Evolutionary conservation across 1,140 invertebrate species (phyloP).

Genomic region (Carcinoscorpius rotundicauda): DNA sequence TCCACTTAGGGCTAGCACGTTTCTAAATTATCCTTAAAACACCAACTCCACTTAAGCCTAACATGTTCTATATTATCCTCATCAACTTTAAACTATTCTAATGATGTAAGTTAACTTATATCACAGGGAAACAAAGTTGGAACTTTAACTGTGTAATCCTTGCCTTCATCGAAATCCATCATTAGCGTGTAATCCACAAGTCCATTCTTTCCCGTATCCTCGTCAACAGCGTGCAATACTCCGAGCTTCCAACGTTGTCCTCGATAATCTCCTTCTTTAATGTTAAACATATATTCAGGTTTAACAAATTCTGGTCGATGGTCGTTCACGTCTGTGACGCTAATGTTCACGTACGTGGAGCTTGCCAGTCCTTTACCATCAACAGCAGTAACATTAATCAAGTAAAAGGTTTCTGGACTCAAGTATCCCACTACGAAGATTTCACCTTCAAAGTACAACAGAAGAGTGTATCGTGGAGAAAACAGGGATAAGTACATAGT

Average conservation of each 20-base stretch:
- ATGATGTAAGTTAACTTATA: too few relatives aligned
- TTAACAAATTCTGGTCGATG: conserved; percentile 69
- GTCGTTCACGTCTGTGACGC: conserved; percentile 69
- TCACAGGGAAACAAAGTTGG: too few relatives aligned
- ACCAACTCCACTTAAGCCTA: too few relatives aligned
- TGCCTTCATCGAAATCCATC: conserved; percentile 20
- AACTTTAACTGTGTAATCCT: not conserved
- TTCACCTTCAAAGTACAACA: conserved; percentile 44
- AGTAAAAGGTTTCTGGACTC: conserved; percentile 60
- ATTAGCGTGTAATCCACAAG: conserved; percentile 32
- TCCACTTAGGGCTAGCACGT: too few relatives aligned
- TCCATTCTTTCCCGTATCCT: conserved; percentile 40
- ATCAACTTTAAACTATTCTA: too few relatives aligned
- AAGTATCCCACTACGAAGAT: conserved; percentile 57
- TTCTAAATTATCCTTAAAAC: too few relatives aligned
- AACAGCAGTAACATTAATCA: conserved; percentile 57
- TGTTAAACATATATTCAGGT: conserved; percentile 66
- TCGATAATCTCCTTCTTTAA: conserved; percentile 57
- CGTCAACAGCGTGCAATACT: conserved; percentile 55
- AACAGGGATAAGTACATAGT: too few relatives aligned
- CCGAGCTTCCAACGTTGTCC: conserved; percentile 35
- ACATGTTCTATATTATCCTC: too few relatives aligned
- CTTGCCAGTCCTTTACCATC: conserved; percentile 61
- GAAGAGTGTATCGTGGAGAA: too few relatives aligned
- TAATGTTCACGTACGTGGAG: conserved; percentile 49